Evolutionary conservation across 2,888 invertebrate species (phyloP), one percentile per base, ranked within the genome.

Genomic region (Anoplius nigerrimus): DNA sequence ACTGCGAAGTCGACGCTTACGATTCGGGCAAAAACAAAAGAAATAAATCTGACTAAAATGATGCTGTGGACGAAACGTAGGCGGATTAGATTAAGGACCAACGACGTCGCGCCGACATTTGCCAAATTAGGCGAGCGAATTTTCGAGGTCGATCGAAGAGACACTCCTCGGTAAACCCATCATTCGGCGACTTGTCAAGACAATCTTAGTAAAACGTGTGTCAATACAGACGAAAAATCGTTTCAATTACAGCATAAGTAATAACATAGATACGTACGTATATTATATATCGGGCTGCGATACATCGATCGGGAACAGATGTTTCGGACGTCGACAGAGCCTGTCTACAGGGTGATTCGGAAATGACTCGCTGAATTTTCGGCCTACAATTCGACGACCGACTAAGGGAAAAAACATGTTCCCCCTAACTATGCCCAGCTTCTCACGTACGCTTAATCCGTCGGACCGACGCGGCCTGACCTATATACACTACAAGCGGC

Each of bases 151-250:
- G 57, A 64, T 67, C 51, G 56, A 57, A 56, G 51, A 53, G 62
- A 11, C 11, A 11, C 11, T 8, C 34, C 34, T 34, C 11, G 34
- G n/a, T n/a, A 65, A 46, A 61, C 54, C 34, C 34, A 34, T 13
- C 11, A 34, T 13, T n/a, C 71, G 61, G 69, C 59, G 63, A 69
- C 63, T 70, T 69, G 73, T 71, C 69, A 65, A 80, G 79, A 79
- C 79, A 79, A 79, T 79, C 79, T 66, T 80, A 75, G 64, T 69
- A 74, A 78, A 69, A 71, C 74, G 48, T 43, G 64, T 59, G 75
- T 79, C 76, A 78, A 79, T 80, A 80, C 61, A n/a, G 69, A 69
- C 54, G 60, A 66, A 66, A 61, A 61, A 61, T 62, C 66, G 62
- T 69, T 75, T 75, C 67, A 69, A 79, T 69, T 74, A 74, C 62